Conservation (phyloP, 2,888 invertebrate genomes). For the Heliconius charithonia region DNA sequence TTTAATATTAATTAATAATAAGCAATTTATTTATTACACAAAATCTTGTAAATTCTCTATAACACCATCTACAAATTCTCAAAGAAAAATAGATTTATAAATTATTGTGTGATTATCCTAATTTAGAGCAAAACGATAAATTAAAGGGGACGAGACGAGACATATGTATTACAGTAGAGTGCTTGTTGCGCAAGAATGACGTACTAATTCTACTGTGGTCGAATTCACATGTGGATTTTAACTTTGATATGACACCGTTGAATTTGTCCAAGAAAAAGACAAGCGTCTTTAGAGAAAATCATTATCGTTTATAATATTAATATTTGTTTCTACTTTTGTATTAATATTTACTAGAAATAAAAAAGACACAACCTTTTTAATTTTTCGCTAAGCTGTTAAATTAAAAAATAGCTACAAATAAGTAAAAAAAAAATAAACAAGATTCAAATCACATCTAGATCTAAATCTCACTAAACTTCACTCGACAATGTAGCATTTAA, state of each 20-base stretch:
- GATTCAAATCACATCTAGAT: too few relatives aligned
- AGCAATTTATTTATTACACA: neutral
- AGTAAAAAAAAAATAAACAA: too few relatives aligned
- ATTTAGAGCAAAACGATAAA: neutral
- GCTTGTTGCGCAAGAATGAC: neutral
- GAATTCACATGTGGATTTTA: neutral
- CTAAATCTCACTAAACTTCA: neutral
- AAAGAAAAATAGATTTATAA: neutral
- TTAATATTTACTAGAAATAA: too few relatives aligned
- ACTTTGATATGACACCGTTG: neutral
- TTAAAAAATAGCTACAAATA: too few relatives aligned
- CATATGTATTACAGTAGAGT: neutral
- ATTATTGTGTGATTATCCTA: neutral
- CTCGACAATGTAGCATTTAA: neutral
- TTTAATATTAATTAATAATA: too few relatives aligned
- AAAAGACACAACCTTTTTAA: too few relatives aligned
- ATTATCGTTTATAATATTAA: neutral
- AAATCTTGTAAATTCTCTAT: neutral
- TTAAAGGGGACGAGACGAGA: neutral
- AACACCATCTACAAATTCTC: neutral
- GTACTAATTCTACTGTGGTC: slow-evolving; percentile 2
- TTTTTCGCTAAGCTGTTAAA: too few relatives aligned
- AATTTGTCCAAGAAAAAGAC: too few relatives aligned
- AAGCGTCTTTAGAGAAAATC: neutral
- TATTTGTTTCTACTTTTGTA: too few relatives aligned